Conservation (phyloP, 2,888 invertebrate genomes). For the Spatulosminthurus flaviceps region DNA sequence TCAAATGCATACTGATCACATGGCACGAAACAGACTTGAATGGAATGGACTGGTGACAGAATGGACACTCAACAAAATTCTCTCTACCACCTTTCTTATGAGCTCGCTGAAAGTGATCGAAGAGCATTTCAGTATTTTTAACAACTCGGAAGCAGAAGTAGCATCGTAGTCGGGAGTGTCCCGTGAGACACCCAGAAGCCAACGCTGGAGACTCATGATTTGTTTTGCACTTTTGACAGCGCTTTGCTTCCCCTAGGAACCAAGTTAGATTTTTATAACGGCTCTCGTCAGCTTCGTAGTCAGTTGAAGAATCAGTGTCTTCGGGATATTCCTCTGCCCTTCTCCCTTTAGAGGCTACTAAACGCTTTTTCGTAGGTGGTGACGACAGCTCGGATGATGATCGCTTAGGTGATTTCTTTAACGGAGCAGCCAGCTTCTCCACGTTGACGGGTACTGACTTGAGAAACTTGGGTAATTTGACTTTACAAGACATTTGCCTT, state of each 20-base stretch:
- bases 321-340: no score
- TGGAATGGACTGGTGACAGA: constrained; percentile 55
- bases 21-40: constrained; percentile 61
- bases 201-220: constrained; percentile 22
- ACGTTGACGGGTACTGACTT: no score
- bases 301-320: no score
- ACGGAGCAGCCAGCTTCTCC: no score
- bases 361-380: no score
- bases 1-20: constrained; percentile 56
- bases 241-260: constrained; percentile 30
- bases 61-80: constrained; percentile 54
- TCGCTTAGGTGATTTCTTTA: no score
- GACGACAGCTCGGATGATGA: no score
- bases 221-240: constrained; percentile 45
- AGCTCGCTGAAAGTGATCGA: constrained; percentile 52
- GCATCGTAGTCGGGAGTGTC: constrained; percentile 55
- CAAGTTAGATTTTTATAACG: constrained; percentile 18
- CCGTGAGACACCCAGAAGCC: constrained; percentile 30
- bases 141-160: constrained; percentile 60
- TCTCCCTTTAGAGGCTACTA: no score
- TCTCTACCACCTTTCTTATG: constrained; percentile 56
- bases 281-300: constrained; percentile 25
- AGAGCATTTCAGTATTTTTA: constrained; percentile 57
- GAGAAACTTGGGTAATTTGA: no score
- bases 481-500: no score